phyloP scores from a whole-genome alignment of 2,888 invertebrate species.

The Himalopsyche anomala region DNA sequence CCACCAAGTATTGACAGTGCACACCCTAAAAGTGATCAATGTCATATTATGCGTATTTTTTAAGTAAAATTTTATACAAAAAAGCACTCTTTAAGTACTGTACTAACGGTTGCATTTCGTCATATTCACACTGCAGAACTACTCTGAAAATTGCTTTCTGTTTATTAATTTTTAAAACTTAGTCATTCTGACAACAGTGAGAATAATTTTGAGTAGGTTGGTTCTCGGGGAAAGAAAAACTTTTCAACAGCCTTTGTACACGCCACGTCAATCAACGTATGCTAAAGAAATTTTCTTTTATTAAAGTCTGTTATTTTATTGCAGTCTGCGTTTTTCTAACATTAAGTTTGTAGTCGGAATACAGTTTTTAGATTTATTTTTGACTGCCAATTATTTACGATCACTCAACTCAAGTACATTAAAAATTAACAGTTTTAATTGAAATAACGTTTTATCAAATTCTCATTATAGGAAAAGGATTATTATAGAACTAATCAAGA shows the following conservation, averaged over 20 bases:
- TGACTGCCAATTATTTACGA: too few species aligned
- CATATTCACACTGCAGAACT: background rate
- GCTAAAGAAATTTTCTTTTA: conserved; percentile 25
- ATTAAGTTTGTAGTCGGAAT: background rate
- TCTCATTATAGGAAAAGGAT: too few species aligned
- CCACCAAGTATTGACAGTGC: too few species aligned
- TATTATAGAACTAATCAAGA: too few species aligned
- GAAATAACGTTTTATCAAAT: too few species aligned
- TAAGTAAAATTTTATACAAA: too few species aligned
- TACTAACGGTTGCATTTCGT: too few species aligned
- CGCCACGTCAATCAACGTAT: conserved; percentile 15
- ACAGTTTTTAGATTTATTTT: background rate
- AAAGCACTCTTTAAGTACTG: too few species aligned
- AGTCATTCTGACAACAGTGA: background rate
- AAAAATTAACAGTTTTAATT: too few species aligned
- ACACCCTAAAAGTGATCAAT: too few species aligned
- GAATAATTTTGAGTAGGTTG: background rate
- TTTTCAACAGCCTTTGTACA: conserved; percentile 31
- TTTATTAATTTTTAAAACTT: background rate
- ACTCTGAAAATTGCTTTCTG: background rate
- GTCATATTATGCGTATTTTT: too few species aligned
- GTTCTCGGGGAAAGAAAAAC: background rate
- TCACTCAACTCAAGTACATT: too few species aligned
- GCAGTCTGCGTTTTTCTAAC: background rate
- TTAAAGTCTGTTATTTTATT: conserved; percentile 24